Evolutionary conservation across 1,140 invertebrate species (phyloP), one percentile per base, ranked within the genome.

Genomic region (Hermetia illucens): DNA sequence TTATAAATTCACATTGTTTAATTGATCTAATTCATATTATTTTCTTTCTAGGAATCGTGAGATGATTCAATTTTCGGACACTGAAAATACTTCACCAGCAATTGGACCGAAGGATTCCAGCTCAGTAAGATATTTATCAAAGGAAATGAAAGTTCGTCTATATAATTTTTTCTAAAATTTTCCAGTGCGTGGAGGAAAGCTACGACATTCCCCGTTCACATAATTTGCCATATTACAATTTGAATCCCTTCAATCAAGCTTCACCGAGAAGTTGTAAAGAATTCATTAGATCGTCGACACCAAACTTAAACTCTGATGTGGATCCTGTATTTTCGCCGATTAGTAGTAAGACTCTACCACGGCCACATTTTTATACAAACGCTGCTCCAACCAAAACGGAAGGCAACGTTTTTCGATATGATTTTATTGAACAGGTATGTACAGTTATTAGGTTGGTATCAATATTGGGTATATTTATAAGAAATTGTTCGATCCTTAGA

Each of bases 171-270:
- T 39, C 15, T 21, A 6, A 12, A 20, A 6, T 40, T 35, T 35
- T 36, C 5, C 33, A 42, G 35, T 42, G 21, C 13, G 57, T 61
- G 44, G 78, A 82, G 55, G 78, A 81, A 29, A 74, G 71, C 43
- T 80, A 82, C 47, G 79, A 83, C 52, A 75, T 81, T 61, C 77
- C 79, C 19, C 65, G 77, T 41, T 74, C 74, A 33, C 74, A 81
- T 52, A 65, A 72, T 41, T 38, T 56, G 35, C 57, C 54, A 29
- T 58, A 61, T 34, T 52, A 51, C 32, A 60, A 58, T 43, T 39
- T 64, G 64, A 34, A 51, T 46, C 34, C 58, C 34, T 32, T 58
- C 38, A 41, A 53, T 38, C 36, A 50, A 61, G 63, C 47, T 31
- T 43, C 55, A 1, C 51, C 49, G 39, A 54, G 47, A 43, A 53